phyloP scores from a whole-genome alignment of 2,113 vertebrate genomes.

The Reinhardtius hippoglossoides region DNA sequence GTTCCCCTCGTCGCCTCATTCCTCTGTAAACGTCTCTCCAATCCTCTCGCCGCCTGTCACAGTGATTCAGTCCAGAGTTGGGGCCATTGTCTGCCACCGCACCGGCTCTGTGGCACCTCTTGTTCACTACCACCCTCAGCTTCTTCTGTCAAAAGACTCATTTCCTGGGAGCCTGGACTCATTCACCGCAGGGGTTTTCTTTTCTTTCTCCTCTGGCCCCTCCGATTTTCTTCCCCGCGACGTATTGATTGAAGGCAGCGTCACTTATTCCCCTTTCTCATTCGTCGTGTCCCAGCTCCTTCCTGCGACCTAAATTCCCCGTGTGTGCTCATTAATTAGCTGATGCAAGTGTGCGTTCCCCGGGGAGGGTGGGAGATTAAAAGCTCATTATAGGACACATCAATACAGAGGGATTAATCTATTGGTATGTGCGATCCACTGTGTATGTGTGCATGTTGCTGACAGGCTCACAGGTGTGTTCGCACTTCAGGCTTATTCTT shows the following conservation, averaged over 20 bases:
- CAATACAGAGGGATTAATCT: constrained; percentile 60
- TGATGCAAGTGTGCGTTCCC: constrained; percentile 40
- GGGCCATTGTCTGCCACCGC: constrained; percentile 35
- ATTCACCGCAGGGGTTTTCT: constrained; percentile 19
- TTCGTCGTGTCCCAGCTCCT: constrained; percentile 24
- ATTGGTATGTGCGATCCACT: constrained; percentile 14
- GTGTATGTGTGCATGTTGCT: constrained; percentile 2
- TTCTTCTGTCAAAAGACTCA: constrained; percentile 41
- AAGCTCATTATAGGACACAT: constrained; percentile 64
- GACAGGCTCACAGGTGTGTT: constrained; percentile 30
- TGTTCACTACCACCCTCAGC: constrained; percentile 30
- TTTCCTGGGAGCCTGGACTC: constrained; percentile 44
- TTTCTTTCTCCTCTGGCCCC: not conserved
- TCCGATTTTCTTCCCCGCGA: constrained; percentile 37
- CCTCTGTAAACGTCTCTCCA: constrained; percentile 26
- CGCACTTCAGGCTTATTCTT: not conserved
- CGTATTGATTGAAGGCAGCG: constrained; percentile 47
- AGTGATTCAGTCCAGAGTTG: constrained; percentile 35
- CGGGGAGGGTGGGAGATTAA: constrained; percentile 41
- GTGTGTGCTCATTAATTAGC: constrained; percentile 70
- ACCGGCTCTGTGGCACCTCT: not conserved
- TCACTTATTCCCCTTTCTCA: constrained; percentile 27
- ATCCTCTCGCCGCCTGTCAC: constrained; percentile 34
- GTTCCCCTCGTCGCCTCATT: constrained; percentile 27
- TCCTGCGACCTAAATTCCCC: constrained; percentile 61